Evolutionary conservation across 2,113 vertebrate genomes (phyloP).

Genomic region (Microcebus murinus): DNA sequence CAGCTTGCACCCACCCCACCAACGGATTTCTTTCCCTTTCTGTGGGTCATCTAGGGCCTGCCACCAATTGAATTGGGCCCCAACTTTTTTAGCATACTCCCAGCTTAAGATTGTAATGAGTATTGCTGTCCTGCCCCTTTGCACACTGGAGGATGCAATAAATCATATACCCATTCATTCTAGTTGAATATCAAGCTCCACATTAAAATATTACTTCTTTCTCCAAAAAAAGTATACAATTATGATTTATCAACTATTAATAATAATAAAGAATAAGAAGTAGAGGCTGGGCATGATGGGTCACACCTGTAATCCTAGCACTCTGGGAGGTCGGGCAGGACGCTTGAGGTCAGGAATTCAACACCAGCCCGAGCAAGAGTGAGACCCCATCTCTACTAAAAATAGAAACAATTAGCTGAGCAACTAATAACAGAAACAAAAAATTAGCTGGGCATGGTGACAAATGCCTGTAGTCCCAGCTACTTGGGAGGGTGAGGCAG

Average conservation of each 20-base stretch:
- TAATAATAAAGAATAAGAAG: not conserved
- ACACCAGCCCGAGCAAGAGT: too few species aligned
- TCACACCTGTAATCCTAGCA: too few species aligned
- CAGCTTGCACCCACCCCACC: not conserved
- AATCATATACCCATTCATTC: slow-evolving; percentile 59
- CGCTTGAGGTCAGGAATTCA: too few species aligned
- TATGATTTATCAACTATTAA: not conserved
- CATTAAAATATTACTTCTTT: not conserved
- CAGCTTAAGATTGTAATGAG: not conserved
- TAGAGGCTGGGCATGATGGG: not conserved
- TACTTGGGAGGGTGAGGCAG: too few species aligned
- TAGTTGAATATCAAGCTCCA: not conserved
- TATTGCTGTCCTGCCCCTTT: not conserved
- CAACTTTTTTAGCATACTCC: not conserved
- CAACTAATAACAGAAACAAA: too few species aligned
- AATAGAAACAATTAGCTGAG: too few species aligned
- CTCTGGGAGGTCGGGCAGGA: too few species aligned
- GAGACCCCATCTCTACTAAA: too few species aligned
- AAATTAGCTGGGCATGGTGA: too few species aligned
- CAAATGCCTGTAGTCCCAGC: too few species aligned
- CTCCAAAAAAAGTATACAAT: not conserved
- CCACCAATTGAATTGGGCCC: not conserved
- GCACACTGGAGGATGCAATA: not conserved
- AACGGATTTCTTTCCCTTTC: slow-evolving; percentile 4
- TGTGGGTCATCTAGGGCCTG: not conserved